Base-by-base conservation (phyloP, 2,113 vertebrate species). In the Tiliqua scincoides region DNA sequence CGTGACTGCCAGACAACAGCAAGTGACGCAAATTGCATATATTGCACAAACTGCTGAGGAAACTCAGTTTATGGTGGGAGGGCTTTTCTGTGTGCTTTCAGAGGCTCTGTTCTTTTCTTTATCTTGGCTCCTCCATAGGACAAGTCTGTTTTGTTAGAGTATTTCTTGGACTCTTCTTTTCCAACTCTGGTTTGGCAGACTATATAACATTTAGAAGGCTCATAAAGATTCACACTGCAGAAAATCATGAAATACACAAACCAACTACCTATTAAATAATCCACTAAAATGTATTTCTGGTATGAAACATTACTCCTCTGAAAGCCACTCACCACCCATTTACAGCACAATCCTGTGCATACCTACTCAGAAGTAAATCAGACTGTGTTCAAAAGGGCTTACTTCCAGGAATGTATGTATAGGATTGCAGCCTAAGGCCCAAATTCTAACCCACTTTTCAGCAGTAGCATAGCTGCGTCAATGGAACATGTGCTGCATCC, bases 1-100 rank as follows among this genome's bases (percentile, higher is more conserved):
- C 91, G 86, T 35, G 90, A 82, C 90, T 89, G 88, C 91, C 85
- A 91, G 91, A 92, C 0, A n/a, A 65, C 85, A 91, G 87, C 88
- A 70, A 83, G 82, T 92, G 93, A 94, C 85, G 84, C 85, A 93
- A 91, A 85, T 85, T 82, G 73, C 23, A 0, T 75, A 2, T 10
- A 78, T 61, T n/a, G 71, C 70, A 70, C 70, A 84, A 90, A 82
- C 78, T 92, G 94, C 91, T 91, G 91, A 91, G 89, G 70, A 85
- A n/a, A 87, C 21, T 82, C 88, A 82, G 32, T 85, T 93, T 87
- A 35, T 4, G 83, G 84, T 35, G 54, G 89, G 77, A 86, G 85
- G 78, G 86, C 87, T 85, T 68, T 75, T 83, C 43, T 37, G 18
- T 0, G 6, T 83, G 43, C 84, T 82, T 71, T 84, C 35, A 90